Percentiles rank a stretch among this genome's conserved stretches.
These are phyloP conservation scores for Drosophila littoralis DNA, from an alignment of 1,140 invertebrate genomes.

Conservation along the genomic window DNA sequence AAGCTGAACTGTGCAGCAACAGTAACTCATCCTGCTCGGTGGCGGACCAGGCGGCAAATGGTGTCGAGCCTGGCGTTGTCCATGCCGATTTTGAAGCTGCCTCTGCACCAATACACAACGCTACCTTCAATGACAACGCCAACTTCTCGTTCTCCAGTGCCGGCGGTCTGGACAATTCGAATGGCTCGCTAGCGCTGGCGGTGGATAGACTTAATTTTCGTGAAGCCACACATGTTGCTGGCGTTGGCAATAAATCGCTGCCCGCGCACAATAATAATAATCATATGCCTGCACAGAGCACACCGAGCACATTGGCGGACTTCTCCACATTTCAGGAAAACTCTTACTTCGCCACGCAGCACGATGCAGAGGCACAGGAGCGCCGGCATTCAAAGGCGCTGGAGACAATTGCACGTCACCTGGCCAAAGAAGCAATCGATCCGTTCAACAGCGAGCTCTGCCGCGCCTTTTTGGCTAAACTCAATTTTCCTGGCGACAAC, in stretches of 20 bases:
- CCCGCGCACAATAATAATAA: slow-evolving; percentile 63
- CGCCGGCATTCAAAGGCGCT: slow-evolving; percentile 74
- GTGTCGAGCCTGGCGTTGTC: neutral
- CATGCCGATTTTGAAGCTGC: slow-evolving; percentile 16
- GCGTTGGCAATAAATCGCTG: slow-evolving; percentile 41
- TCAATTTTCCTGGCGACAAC: slow-evolving; percentile 85
- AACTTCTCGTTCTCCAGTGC: slow-evolving; percentile 81
- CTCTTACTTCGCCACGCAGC: slow-evolving; percentile 82
- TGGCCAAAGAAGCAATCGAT: slow-evolving; percentile 84
- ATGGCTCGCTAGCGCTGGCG: slow-evolving; percentile 71
- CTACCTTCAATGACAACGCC: slow-evolving; percentile 79
- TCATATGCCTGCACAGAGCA: slow-evolving; percentile 23
- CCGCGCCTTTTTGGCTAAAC: slow-evolving; percentile 86
- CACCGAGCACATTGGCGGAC: slow-evolving; percentile 32
- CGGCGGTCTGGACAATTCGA: slow-evolving; percentile 74
- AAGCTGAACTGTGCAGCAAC: slow-evolving; percentile 63
- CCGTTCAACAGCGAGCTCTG: slow-evolving; percentile 87
- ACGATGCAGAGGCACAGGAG: slow-evolving; percentile 77
- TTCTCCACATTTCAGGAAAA: slow-evolving; percentile 84
- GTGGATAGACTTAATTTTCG: slow-evolving; percentile 76
- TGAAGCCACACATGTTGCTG: slow-evolving; percentile 51
- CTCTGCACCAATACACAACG: slow-evolving; percentile 46
- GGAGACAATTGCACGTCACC: slow-evolving; percentile 74
- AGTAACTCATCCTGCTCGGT: slow-evolving; percentile 77
- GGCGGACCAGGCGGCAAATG: slow-evolving; percentile 33